Evolutionary conservation across 2,113 vertebrate species (phyloP).

Genomic region (Pachyramphus minor): DNA sequence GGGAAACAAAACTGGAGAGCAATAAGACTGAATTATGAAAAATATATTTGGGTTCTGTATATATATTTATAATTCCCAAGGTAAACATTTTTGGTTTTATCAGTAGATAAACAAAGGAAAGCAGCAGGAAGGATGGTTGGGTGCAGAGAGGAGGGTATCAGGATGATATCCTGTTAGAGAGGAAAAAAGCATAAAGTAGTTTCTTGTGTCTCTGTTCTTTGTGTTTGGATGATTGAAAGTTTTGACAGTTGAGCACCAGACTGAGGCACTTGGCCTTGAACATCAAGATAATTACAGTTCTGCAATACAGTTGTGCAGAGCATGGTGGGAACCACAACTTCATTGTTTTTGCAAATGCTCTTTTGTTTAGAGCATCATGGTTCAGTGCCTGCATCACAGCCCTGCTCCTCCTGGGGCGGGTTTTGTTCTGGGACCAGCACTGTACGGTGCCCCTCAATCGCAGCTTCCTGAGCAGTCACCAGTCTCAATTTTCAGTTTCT

Average conservation of each 20-base stretch:
- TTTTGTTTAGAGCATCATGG: conserved; percentile 53
- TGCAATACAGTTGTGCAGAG: not conserved
- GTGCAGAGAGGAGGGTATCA: not conserved
- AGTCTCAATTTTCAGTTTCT: not conserved
- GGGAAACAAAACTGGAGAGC: not conserved
- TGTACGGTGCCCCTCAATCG: fast-evolving
- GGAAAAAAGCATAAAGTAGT: not conserved
- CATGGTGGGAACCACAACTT: conserved; percentile 9
- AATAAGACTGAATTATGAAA: not conserved
- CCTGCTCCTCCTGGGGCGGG: not conserved
- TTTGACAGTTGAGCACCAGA: conserved; percentile 30
- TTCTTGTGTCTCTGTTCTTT: not conserved
- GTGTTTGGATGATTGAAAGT: not conserved
- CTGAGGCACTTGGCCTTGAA: conserved; percentile 7
- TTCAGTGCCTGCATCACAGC: not conserved
- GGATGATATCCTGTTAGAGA: not conserved
- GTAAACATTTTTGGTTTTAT: not conserved
- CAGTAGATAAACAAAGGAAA: not conserved
- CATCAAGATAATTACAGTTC: conserved; percentile 21
- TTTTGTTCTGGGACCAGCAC: not conserved
- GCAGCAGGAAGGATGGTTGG: not conserved
- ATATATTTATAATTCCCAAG: not conserved
- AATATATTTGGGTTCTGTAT: not conserved
- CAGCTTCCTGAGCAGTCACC: not conserved
- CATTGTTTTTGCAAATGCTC: conserved; percentile 54